A percentile compares a stretch with the other conserved stretches of the same genome.
Conservation (phyloP, 2,888 invertebrate species). For the Polietes domitor region DNA sequence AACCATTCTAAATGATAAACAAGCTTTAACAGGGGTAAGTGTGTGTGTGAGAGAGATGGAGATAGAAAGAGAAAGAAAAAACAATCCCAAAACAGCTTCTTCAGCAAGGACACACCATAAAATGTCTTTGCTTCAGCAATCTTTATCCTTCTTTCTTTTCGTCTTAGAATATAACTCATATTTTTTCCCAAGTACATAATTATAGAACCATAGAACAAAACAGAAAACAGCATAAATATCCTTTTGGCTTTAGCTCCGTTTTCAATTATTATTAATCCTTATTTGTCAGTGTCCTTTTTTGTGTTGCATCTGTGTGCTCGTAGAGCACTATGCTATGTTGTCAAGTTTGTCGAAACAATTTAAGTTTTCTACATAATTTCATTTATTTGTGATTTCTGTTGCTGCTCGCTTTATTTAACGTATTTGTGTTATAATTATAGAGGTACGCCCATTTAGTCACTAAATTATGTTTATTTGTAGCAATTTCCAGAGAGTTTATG, state of each 20-base stretch:
- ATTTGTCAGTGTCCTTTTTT: conserved; percentile 2
- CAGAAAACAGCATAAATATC: conserved; percentile 46
- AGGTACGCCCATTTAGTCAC: neutral
- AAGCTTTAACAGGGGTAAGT: conserved; percentile 99
- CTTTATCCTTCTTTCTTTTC: conserved; percentile 24
- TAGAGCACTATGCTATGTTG: neutral
- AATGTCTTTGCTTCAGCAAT: neutral
- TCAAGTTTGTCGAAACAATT: neutral
- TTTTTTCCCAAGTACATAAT: neutral
- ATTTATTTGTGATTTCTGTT: neutral
- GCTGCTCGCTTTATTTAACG: too few relatives aligned
- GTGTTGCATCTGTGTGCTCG: neutral
- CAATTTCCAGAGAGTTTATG: neutral
- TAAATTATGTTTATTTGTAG: neutral
- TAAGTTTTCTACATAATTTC: conserved; percentile 19
- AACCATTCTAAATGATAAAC: conserved; percentile 93
- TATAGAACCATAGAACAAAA: conserved; percentile 25
- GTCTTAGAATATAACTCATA: conserved; percentile 33
- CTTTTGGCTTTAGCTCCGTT: conserved; percentile 34
- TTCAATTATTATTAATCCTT: conserved; percentile 14
- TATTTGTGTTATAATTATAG: neutral
- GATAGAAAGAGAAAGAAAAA: conserved; percentile 18
- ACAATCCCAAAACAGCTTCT: neutral
- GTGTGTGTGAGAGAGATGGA: too few relatives aligned
- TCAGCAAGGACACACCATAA: neutral